These are phyloP conservation scores for Alligator sinensis DNA, from an alignment of 2,113 vertebrate species.

Conservation along the genomic window DNA sequence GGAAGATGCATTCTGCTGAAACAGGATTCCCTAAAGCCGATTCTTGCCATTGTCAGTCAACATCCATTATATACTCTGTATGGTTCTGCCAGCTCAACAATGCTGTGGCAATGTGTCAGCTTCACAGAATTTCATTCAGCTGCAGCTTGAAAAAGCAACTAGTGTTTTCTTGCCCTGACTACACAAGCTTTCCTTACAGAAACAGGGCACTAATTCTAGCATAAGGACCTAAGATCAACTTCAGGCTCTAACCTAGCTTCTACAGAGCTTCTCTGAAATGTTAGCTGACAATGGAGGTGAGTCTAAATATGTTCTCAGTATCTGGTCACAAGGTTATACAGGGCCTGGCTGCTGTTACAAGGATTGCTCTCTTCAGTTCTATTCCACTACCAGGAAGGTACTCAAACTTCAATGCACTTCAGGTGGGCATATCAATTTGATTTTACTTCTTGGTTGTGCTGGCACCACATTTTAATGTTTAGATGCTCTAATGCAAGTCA, in stretches of 20 bases:
- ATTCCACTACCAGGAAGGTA: background rate
- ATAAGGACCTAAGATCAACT: background rate
- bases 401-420: background rate
- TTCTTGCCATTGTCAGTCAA: slow-evolving; percentile 33
- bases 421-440: background rate
- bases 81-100: slow-evolving; percentile 55
- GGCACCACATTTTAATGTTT: background rate
- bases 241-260: background rate
- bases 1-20: slow-evolving; percentile 21
- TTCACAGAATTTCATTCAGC: slow-evolving; percentile 46
- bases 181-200: no score
- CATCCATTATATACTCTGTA: background rate
- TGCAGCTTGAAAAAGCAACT: background rate
- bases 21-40: slow-evolving; percentile 47
- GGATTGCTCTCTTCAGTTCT: background rate
- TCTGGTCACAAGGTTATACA: background rate
- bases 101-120: background rate
- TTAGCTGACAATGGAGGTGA: background rate
- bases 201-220: background rate
- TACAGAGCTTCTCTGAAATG: background rate
- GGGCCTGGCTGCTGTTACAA: background rate
- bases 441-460: background rate
- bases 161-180: background rate
- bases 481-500: background rate
- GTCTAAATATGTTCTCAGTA: background rate